phyloP scores from a whole-genome alignment of 2,797 vertebrate genomes.

The Cichlasoma orientale region DNA sequence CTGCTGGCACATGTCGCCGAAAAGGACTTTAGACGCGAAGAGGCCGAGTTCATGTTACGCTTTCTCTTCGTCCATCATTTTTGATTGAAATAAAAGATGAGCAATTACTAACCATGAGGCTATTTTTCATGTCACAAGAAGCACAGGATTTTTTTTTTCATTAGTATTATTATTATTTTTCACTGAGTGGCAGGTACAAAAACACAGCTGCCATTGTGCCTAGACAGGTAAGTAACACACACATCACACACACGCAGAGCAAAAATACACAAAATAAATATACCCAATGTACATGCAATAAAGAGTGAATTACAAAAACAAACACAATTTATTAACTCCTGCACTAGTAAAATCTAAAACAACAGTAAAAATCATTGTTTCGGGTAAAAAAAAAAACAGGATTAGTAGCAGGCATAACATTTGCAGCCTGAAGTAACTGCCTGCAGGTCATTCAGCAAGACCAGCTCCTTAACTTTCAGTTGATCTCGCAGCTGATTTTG shows the following conservation, averaged over 20 bases:
- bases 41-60: background rate
- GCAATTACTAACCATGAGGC: background rate
- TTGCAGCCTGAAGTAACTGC: background rate
- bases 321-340: background rate
- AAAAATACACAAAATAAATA: too few relatives aligned
- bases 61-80: background rate
- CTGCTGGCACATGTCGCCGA: conserved; percentile 2
- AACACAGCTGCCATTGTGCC: too few relatives aligned
- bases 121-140: background rate
- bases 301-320: background rate
- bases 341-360: background rate
- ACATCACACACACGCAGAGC: too few relatives aligned
- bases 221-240: too few relatives aligned
- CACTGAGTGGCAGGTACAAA: background rate
- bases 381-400: background rate
- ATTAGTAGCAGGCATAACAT: background rate
- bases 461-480: background rate
- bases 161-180: too few relatives aligned
- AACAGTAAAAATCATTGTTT: background rate
- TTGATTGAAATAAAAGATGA: background rate
- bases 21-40: background rate
- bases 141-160: too few relatives aligned
- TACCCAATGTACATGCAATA: too few relatives aligned
- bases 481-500: background rate
- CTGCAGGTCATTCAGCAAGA: background rate